These are phyloP conservation scores for Pocillopora meandrina DNA, from an alignment of 92 coral and sea anemone genomes.

Conservation along the genomic window DNA sequence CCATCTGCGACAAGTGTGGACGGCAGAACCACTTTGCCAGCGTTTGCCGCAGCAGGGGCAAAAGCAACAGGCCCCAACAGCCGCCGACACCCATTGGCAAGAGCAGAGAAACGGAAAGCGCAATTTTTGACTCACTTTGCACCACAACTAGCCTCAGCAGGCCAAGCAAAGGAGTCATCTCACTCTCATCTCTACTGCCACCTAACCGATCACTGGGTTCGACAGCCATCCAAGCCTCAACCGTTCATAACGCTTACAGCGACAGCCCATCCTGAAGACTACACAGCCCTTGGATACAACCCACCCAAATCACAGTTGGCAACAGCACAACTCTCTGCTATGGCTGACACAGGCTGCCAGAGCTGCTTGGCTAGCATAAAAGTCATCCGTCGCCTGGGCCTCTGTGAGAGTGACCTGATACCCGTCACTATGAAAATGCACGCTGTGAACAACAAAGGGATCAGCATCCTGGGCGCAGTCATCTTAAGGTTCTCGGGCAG, in stretches of 20 bases:
- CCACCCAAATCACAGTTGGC: slow-evolving; percentile 39
- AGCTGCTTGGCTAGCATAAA: slow-evolving; percentile 70
- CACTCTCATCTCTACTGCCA: slow-evolving; percentile 23
- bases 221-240: slow-evolving; percentile 45
- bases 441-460: slow-evolving; percentile 71
- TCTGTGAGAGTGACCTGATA: slow-evolving; percentile 50
- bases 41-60: slow-evolving; percentile 60
- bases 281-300: slow-evolving; percentile 50
- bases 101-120: background rate
- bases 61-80: background rate
- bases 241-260: slow-evolving; percentile 21
- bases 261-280: slow-evolving; percentile 46
- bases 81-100: background rate
- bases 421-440: slow-evolving; percentile 69
- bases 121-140: slow-evolving; percentile 15
- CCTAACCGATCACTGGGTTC: slow-evolving; percentile 22
- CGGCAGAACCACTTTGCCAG: slow-evolving; percentile 42
- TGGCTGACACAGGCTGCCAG: slow-evolving; percentile 78
- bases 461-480: slow-evolving; percentile 32
- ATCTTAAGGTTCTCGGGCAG: slow-evolving; percentile 67
- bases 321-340: slow-evolving; percentile 47
- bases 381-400: slow-evolving; percentile 56
- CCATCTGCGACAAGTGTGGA: slow-evolving; percentile 49
- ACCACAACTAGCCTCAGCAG: background rate
- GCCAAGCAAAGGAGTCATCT: slow-evolving; percentile 9